Base-by-base conservation (phyloP, 2,888 invertebrate genomes). In the Melieria crassipennis region DNA sequence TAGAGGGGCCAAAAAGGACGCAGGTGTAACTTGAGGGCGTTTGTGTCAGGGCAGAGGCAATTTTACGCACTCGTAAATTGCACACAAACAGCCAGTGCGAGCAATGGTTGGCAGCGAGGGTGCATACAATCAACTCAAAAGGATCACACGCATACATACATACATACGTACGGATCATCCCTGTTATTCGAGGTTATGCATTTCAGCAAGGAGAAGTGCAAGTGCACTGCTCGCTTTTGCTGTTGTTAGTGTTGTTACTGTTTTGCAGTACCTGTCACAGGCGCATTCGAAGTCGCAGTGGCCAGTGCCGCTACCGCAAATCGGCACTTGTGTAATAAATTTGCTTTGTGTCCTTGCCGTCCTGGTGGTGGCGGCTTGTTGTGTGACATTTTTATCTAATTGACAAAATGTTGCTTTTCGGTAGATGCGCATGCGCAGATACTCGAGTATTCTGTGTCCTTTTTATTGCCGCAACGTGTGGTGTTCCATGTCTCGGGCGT, bases 361-460 rank as follows among this genome's bases (percentile, higher is more conserved):
- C 30, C 30, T 30, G 30, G 52, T 68, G 72, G 65, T 73, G 75
- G 78, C 80, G 79, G 82, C 80, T 84, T 85, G 83, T 84, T 84
- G 85, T 84, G 84, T 84, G 85, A 84, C 84, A 84, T 84, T 84
- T 82, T 84, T 84, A 84, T 84, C 83, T 83, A 82, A 82, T 84
- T 84, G 82, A 79, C 82, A 83, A 77, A 67, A 67, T 61, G 50
- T 73, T 77, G 67, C 73, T 71, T 72, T 60, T 67, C 11, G 69
- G 42, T 64, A 55, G 78, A 79, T 78, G 73, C 42, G 46, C 65
- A 16, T 60, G 30, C 30, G 30, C 46, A 65, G 60, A 71, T 63
- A 73, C 42, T 52, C 55, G 42, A 55, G 11, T 10, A 52, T 56
- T 50, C 43, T 3, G 57, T 10, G 4, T 47, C 5, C 47, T 56